Evolutionary conservation across 2,888 invertebrate genomes (phyloP).

Genomic region (Cybosia mesomella): DNA sequence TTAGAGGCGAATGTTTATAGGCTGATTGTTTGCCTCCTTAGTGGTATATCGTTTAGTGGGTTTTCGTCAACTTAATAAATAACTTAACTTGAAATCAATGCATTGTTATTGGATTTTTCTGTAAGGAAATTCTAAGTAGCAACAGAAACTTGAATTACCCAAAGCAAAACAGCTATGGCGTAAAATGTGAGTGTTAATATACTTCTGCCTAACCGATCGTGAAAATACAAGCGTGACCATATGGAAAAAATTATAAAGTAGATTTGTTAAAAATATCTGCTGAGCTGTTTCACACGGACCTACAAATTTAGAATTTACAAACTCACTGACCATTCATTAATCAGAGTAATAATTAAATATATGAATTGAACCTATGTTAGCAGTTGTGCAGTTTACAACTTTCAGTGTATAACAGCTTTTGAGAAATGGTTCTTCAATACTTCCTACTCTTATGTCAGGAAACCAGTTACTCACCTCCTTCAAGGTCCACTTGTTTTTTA

Average conservation of each 20-base stretch:
- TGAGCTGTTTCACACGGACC: too few relatives aligned
- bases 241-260: too few relatives aligned
- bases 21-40: background rate
- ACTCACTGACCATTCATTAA: background rate
- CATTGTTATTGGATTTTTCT: too few relatives aligned
- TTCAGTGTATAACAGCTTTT: background rate
- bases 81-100: background rate
- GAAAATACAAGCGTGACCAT: too few relatives aligned
- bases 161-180: too few relatives aligned
- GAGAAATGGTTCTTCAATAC: background rate
- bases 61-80: too few relatives aligned
- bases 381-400: too few relatives aligned
- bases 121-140: too few relatives aligned
- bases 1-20: background rate
- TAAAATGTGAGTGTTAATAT: too few relatives aligned
- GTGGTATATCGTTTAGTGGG: background rate
- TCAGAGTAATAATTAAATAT: background rate
- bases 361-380: background rate
- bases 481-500: conserved; percentile 83
- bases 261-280: too few relatives aligned
- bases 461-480: conserved; percentile 78
- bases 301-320: background rate
- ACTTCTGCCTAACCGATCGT: too few relatives aligned
- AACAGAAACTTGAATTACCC: too few relatives aligned
- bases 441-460: background rate